These are phyloP conservation scores for Heliangelus exortis DNA, from an alignment of 2,797 vertebrate genomes.

Conservation along the genomic window DNA sequence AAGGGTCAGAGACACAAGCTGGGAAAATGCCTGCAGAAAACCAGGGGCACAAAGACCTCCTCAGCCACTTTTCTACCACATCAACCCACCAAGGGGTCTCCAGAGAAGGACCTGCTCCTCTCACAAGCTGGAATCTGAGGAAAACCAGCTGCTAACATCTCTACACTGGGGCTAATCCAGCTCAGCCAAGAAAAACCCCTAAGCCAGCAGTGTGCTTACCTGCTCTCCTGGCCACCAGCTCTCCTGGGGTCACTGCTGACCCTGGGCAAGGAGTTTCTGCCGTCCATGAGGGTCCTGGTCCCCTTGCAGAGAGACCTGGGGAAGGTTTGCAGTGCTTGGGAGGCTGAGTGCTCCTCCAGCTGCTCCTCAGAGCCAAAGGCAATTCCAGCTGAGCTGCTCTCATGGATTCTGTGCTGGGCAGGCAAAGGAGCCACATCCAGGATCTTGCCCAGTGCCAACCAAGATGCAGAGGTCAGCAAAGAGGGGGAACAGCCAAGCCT, in stretches of 20 bases:
- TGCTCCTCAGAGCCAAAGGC: background rate
- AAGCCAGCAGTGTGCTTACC: background rate
- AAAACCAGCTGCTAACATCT: background rate
- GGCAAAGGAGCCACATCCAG: background rate
- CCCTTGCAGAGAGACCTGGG: background rate
- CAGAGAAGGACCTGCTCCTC: background rate
- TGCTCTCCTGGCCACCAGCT: background rate
- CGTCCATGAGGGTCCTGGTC: accelerated
- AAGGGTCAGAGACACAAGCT: background rate
- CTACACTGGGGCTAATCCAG: accelerated
- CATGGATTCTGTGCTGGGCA: background rate
- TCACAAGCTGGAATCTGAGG: background rate
- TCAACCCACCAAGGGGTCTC: background rate
- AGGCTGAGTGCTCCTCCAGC: background rate
- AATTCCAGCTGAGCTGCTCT: background rate
- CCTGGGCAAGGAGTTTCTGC: accelerated
- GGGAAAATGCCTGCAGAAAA: background rate
- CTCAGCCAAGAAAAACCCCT: background rate
- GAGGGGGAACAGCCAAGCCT: background rate
- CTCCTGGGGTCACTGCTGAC: accelerated
- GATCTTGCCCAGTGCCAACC: accelerated
- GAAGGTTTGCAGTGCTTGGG: accelerated
- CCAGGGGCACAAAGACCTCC: background rate
- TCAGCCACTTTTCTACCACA: background rate
- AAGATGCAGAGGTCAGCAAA: accelerated